phyloP scores from a whole-genome alignment of 2,888 invertebrate genomes.

The Aphodius sticticus region DNA sequence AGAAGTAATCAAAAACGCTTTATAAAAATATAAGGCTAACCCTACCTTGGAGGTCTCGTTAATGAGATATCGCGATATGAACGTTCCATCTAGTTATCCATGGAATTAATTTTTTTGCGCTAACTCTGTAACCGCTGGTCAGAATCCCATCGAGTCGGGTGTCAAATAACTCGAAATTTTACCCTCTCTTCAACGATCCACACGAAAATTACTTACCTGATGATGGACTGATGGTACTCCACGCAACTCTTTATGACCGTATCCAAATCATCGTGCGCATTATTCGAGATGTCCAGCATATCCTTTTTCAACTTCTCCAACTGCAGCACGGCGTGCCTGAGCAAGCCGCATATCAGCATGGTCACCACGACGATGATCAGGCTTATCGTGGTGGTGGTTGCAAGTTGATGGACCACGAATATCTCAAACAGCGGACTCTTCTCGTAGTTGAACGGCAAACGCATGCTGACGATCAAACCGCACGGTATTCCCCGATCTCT shows the following conservation, averaged over 20 bases:
- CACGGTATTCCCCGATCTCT: conserved; percentile 46
- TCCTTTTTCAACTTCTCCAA: conserved; percentile 41
- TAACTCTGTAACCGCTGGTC: too few species aligned
- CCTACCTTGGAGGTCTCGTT: too few species aligned
- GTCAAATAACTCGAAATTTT: too few species aligned
- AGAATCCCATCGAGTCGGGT: too few species aligned
- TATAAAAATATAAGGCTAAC: too few species aligned
- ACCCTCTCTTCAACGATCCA: too few species aligned
- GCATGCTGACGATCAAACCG: conserved; percentile 44
- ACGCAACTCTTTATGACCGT: conserved; percentile 32
- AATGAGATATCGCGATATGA: too few species aligned
- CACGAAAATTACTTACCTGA: conserved; percentile 41
- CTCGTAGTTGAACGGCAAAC: conserved; percentile 45
- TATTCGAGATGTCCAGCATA: conserved; percentile 14
- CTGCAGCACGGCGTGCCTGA: conserved; percentile 47
- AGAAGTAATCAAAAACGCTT: too few species aligned
- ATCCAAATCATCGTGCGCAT: not conserved
- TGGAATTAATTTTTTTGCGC: too few species aligned
- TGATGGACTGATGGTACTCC: conserved; percentile 46
- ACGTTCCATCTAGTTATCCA: too few species aligned
- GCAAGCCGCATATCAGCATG: conserved; percentile 47
- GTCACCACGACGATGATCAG: conserved; percentile 47
- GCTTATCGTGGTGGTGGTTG: conserved; percentile 45
- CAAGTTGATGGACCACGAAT: conserved; percentile 45
- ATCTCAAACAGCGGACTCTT: conserved; percentile 45